Percentiles rank a stretch among this genome's conserved stretches.
Conservation (phyloP, 2,113 vertebrate genomes). For the Xenotilapia longispinis region DNA sequence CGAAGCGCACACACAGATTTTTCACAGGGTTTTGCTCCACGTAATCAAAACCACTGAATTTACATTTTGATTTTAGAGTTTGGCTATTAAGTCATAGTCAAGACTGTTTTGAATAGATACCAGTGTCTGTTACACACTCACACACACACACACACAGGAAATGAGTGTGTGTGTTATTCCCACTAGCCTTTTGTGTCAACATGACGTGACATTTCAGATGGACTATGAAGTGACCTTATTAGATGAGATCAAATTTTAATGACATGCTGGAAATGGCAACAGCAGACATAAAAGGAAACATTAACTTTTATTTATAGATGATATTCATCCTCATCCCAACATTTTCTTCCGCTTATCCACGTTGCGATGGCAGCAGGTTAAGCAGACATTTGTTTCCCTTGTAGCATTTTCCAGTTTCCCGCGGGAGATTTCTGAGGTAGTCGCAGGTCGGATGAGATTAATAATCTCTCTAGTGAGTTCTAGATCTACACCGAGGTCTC, state of each 20-base stretch:
- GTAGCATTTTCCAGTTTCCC: not conserved
- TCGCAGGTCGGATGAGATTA: not conserved
- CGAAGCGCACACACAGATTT: not conserved
- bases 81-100: not conserved
- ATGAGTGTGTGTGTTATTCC: not conserved
- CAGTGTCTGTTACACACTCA: not conserved
- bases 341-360: not conserved
- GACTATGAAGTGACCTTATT: not conserved
- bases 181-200: not conserved
- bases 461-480: not conserved
- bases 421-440: not conserved
- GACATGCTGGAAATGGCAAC: not conserved
- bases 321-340: not conserved
- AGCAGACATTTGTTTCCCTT: not conserved
- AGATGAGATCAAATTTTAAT: slow-evolving; percentile 21
- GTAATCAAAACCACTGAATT: not conserved
- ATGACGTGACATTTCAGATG: not conserved
- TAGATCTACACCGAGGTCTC: not conserved
- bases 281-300: not conserved
- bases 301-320: not conserved
- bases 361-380: not conserved
- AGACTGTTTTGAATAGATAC: not conserved
- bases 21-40: not conserved
- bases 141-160: not conserved
- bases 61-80: not conserved